Base-by-base conservation (phyloP, 2,888 invertebrate species). In the Microctonus hyperodae region DNA sequence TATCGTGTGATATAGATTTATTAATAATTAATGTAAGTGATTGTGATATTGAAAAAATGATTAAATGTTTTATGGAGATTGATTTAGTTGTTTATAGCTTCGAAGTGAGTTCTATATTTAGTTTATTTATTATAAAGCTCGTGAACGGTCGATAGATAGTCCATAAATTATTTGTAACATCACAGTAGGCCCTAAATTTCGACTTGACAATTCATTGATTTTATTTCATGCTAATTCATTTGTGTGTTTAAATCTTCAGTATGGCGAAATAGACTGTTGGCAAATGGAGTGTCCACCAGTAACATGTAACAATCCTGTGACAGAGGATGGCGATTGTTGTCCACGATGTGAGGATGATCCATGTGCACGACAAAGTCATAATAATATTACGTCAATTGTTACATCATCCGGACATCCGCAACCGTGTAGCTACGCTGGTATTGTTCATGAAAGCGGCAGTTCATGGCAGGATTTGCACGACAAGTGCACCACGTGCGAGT, bases 251-350 rank as follows among this genome's bases (percentile, higher is more conserved):
- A 10, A 56, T 60, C 56, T 50, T n/a, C 51, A 92, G 91, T 88
- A 92, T 78, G 95, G 95, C 60, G 93, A 95, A 86, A 90, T 93
- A 76, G 95, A 95, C 87, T 95, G 95, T 83, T 94, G 93, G 93
- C 91, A 92, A 79, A 88, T 94, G 83, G 91, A 92, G 82, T 95
- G 95, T 84, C 94, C 93, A 76, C 89, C 89, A 58, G 84, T 90
- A 64, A 85, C 87, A 63, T 92, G 92, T 81, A 85, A 86, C 69
- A 88, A 89, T 74, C 89, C 90, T 3, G 85, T 90, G 50, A 87
- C 88, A 74, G 86, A 86, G 70, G 87, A 88, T 11, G 90, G 89
- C 5, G 91, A 90, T 86, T 94, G 91, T 85, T 92, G 90, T 83
- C 89, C 88, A 37, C 87, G 90, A 66, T 91, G 91, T 83, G 88